These are phyloP conservation scores for Rhinichthys klamathensis DNA, from an alignment of 2,113 vertebrate species.

Conservation along the genomic window DNA sequence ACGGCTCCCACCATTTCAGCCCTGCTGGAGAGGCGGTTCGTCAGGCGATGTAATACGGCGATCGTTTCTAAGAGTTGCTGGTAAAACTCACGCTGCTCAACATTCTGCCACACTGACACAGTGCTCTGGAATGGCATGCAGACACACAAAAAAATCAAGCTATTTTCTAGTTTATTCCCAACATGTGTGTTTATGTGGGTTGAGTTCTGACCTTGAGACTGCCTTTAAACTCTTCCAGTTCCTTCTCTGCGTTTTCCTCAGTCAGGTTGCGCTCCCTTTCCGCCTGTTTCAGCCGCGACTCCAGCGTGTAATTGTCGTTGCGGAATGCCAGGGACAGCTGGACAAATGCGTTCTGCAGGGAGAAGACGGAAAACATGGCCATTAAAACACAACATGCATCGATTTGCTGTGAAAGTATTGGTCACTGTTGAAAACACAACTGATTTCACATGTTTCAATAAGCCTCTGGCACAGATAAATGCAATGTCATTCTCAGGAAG, in stretches of 20 bases:
- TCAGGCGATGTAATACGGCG: slow-evolving; percentile 84
- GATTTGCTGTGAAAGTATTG: neutral
- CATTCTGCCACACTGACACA: slow-evolving; percentile 86
- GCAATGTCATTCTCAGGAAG: neutral
- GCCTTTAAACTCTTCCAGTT: slow-evolving; percentile 93
- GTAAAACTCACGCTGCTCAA: slow-evolving; percentile 92
- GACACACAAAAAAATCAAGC: neutral
- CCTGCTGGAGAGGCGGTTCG: slow-evolving; percentile 89
- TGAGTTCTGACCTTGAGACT: slow-evolving; percentile 83
- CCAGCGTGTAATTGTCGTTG: slow-evolving; percentile 97
- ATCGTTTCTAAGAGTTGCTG: slow-evolving; percentile 91
- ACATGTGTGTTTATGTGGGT: neutral
- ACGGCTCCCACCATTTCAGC: slow-evolving; percentile 94
- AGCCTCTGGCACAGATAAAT: too few species aligned
- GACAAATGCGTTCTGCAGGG: slow-evolving; percentile 91
- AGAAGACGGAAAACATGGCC: slow-evolving; percentile 32
- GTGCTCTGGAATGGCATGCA: slow-evolving; percentile 79
- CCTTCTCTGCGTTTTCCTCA: slow-evolving; percentile 94
- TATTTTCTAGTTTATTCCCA: neutral
- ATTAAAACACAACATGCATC: slow-evolving; percentile 1
- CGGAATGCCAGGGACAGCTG: slow-evolving; percentile 98
- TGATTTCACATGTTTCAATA: neutral
- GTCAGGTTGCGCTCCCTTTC: slow-evolving; percentile 94
- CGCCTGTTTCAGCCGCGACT: slow-evolving; percentile 90
- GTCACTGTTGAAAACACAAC: neutral